These are phyloP conservation scores for Conomelus anceps DNA, from an alignment of 2,888 invertebrate species.

Conservation along the genomic window DNA sequence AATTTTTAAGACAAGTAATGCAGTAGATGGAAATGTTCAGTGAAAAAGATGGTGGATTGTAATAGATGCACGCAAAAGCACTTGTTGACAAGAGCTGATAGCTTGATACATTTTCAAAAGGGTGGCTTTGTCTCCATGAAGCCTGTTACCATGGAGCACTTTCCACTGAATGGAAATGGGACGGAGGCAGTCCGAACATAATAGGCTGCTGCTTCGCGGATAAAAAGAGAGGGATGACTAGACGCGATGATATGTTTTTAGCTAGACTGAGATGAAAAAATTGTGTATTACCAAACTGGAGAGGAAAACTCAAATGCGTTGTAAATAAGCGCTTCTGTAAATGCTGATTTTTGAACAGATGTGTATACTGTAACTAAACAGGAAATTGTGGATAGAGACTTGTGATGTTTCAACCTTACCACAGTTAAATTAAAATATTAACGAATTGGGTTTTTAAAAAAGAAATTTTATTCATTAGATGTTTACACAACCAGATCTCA, in stretches of 20 bases:
- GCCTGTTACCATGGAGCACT: background rate
- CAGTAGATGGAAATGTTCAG: background rate
- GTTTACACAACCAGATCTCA: no score
- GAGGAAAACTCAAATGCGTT: background rate
- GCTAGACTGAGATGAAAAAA: background rate
- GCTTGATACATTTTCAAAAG: background rate
- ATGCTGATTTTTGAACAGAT: background rate
- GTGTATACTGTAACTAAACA: no score
- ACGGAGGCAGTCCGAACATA: background rate
- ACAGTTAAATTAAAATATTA: no score
- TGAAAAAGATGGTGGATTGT: background rate
- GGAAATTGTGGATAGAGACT: no score
- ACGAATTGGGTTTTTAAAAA: no score
- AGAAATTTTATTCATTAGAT: no score
- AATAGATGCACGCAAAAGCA: background rate
- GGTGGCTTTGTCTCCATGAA: background rate
- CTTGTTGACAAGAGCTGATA: background rate
- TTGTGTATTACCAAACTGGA: background rate
- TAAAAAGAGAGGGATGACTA: background rate
- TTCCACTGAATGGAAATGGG: background rate
- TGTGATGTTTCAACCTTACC: no score
- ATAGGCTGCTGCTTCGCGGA: background rate
- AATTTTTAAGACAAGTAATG: background rate
- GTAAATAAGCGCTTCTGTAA: background rate
- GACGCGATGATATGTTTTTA: background rate